Conservation (phyloP, 1,140 invertebrate species). For the Hormaphis cornu region DNA sequence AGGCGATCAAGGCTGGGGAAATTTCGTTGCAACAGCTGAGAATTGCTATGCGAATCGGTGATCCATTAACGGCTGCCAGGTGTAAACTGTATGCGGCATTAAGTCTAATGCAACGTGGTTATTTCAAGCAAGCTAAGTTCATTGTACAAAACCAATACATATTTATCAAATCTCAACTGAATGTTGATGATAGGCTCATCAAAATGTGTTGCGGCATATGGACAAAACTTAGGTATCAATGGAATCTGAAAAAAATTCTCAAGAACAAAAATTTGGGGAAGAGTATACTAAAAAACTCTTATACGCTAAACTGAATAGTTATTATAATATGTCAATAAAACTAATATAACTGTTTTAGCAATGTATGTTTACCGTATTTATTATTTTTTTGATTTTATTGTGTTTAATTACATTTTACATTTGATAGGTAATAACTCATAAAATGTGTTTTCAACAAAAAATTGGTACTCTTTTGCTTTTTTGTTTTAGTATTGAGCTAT, state of each 20-base stretch:
- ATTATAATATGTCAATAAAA: too few relatives aligned
- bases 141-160: conserved; percentile 57
- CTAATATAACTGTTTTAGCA: too few relatives aligned
- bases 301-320: too few relatives aligned
- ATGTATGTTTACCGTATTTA: too few relatives aligned
- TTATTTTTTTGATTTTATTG: too few relatives aligned
- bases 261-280: conserved; percentile 7
- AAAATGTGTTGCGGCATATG: conserved; percentile 79
- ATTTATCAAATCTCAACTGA: conserved; percentile 38
- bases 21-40: conserved; percentile 74
- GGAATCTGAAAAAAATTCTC: not conserved
- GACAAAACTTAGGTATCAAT: conserved; percentile 61
- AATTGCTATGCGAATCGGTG: conserved; percentile 66
- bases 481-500: too few relatives aligned
- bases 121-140: conserved; percentile 52
- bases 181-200: conserved; percentile 51
- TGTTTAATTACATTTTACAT: too few relatives aligned
- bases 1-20: conserved; percentile 76
- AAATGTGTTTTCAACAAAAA: too few relatives aligned
- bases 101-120: conserved; percentile 71
- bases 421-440: too few relatives aligned
- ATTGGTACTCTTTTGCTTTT: too few relatives aligned
- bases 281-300: too few relatives aligned
- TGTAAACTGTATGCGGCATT: conserved; percentile 79
- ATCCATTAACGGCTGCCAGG: conserved; percentile 64